These are phyloP conservation scores for Cephus nigrinus DNA, from an alignment of 2,888 invertebrate species.

Conservation along the genomic window DNA sequence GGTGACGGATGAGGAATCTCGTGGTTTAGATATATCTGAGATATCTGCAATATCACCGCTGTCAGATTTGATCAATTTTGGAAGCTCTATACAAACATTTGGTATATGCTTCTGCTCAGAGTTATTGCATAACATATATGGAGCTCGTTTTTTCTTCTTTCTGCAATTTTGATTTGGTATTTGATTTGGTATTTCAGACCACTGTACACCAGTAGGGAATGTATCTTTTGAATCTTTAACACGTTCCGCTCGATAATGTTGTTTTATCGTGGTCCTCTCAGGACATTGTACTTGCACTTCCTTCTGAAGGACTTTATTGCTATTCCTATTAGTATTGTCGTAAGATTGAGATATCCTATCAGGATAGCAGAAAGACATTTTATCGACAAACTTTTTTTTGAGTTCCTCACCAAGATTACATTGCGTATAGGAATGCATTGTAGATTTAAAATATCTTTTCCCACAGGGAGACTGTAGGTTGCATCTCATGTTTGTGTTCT, in stretches of 20 bases:
- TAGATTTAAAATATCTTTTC: not conserved
- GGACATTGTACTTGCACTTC: not conserved
- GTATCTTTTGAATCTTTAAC: not conserved
- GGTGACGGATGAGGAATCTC: not conserved
- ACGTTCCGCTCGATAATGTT: not conserved
- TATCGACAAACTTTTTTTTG: not conserved
- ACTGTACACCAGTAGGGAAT: not conserved
- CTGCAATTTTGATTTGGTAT: not conserved
- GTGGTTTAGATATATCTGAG: not conserved
- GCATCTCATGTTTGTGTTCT: not conserved
- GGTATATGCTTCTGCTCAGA: not conserved
- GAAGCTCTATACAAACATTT: not conserved
- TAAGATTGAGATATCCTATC: not conserved
- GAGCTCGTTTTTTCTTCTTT: not conserved
- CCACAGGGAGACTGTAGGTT: not conserved
- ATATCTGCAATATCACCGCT: conserved; percentile 1
- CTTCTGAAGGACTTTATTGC: not conserved
- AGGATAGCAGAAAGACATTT: not conserved
- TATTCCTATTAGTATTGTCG: not conserved
- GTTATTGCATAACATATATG: not conserved
- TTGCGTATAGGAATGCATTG: not conserved
- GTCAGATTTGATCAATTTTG: not conserved
- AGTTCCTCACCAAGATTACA: not conserved
- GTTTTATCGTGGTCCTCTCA: not conserved
- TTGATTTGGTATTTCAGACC: not conserved